Evolutionary conservation across 2,888 invertebrate genomes (phyloP).

Genomic region (Sceliomorpha sp.): DNA sequence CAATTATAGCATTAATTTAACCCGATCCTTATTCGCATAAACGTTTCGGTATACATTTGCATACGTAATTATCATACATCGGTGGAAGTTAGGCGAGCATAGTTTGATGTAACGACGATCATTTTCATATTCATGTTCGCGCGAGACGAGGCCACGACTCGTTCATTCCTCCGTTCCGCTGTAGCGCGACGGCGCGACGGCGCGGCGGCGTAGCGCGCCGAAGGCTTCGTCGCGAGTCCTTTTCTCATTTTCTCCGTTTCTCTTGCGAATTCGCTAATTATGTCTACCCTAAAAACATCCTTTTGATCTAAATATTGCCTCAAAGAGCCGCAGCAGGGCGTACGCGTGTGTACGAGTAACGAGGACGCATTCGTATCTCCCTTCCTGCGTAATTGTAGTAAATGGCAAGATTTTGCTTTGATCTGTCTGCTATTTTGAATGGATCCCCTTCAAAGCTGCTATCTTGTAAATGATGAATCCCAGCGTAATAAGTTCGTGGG

Average conservation of each 20-base stretch:
- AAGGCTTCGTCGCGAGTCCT: too few relatives aligned
- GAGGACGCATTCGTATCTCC: conserved; percentile 4
- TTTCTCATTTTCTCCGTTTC: conserved; percentile 12
- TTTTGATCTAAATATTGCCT: conserved; percentile 37
- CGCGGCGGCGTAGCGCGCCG: too few relatives aligned
- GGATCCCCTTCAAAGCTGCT: conserved; percentile 19
- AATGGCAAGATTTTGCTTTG: conserved; percentile 40
- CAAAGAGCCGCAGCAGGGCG: conserved; percentile 20
- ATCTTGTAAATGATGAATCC: conserved; percentile 27
- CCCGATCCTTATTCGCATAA: conserved; percentile 12
- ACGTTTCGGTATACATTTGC: conserved; percentile 25
- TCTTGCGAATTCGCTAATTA: conserved; percentile 32
- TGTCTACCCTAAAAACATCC: conserved; percentile 30
- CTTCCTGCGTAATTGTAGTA: conserved; percentile 30
- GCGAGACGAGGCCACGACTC: conserved; percentile 36
- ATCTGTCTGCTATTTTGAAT: conserved; percentile 31
- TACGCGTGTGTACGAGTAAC: conserved; percentile 15
- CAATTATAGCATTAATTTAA: too few relatives aligned
- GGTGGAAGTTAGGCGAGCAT: conserved; percentile 20
- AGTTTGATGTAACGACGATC: conserved; percentile 37
- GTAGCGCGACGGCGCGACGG: too few relatives aligned
- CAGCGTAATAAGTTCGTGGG: not conserved
- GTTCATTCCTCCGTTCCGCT: conserved; percentile 17
- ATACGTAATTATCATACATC: conserved; percentile 24
- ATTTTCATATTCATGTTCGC: conserved; percentile 44